Base-by-base conservation (phyloP, 2,888 invertebrate species). In the Chorisops tibialis region DNA sequence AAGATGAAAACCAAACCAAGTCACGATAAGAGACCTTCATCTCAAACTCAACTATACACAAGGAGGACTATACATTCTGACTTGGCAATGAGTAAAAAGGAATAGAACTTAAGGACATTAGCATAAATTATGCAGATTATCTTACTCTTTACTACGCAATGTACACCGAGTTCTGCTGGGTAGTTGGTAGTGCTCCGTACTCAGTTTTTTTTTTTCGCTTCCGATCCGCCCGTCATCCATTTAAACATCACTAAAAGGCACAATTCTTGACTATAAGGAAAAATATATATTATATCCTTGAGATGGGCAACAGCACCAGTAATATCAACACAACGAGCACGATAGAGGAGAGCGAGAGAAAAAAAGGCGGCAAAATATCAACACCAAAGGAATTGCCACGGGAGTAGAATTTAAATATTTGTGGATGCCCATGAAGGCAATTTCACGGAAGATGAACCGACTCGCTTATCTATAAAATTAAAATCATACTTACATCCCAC, bases 391-490 rank as follows among this genome's bases (percentile, higher is more conserved):
- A 56, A 18, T 56, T 56, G 43, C 35, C 45, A 35, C 56, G 59
- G 47, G 59, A 35, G 16, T 21, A 56, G 59, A 65, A 62, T 62
- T 60, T 62, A 65, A 65, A 65, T 65, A 65, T 65, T 62, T 65
- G 62, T 60, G 62, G 65, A 65, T 59, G 60, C 62, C 30, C 52
- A 56, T 62, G 62, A 65, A 65, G 65, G 65, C 65, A 65, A 65
- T 65, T 65, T 65, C 65, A 65, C 65, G 65, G 65, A 62, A 65
- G 65, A 65, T 65, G 65, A 62, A 65, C 65, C 58, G 56, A 58
- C 43, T 49, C 56, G 65, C 65, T 65, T 65, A 65, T 65, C 65
- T 65, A 62, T 59, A 58, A 62, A 65, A 65, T 65, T 65, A 65
- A 62, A 65, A 56, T n/a, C 19, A 45, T 6, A 22, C 14, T 22